These are phyloP conservation scores for Acronicta leporina DNA, from an alignment of 2,888 invertebrate species.

Conservation along the genomic window DNA sequence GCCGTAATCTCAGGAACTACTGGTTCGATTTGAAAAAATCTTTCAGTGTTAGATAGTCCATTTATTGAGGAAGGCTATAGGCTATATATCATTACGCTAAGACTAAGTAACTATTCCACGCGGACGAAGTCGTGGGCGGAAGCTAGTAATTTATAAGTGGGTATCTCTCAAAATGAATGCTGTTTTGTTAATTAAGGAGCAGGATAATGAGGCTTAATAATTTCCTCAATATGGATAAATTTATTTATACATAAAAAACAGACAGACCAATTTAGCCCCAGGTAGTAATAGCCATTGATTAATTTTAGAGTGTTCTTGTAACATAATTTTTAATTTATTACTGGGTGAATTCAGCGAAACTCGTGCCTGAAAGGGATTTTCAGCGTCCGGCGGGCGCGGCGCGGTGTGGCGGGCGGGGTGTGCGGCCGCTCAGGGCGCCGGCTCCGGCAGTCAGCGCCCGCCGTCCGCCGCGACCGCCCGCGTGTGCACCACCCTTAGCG, in stretches of 20 bases:
- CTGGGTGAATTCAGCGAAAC: slow-evolving; percentile 59
- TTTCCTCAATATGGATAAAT: slow-evolving; percentile 15
- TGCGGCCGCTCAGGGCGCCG: slow-evolving; percentile 63
- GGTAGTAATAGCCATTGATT: slow-evolving; percentile 60
- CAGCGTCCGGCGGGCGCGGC: slow-evolving; percentile 57
- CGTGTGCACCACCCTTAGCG: slow-evolving; percentile 40
- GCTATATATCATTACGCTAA: no score
- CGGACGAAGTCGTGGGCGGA: no score
- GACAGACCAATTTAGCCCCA: slow-evolving; percentile 43
- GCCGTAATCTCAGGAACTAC: no score
- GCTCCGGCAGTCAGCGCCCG: slow-evolving; percentile 77
- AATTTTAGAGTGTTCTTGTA: slow-evolving; percentile 59
- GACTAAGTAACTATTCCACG: no score
- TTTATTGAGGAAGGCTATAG: no score
- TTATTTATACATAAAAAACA: slow-evolving; percentile 25
- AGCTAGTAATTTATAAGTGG: background rate
- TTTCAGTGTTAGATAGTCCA: no score
- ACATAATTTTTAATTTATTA: slow-evolving; percentile 65
- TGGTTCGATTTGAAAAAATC: no score
- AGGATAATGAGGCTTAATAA: slow-evolving; percentile 23
- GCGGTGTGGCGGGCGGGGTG: slow-evolving; percentile 41
- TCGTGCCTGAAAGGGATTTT: slow-evolving; percentile 69
- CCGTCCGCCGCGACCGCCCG: slow-evolving; percentile 59
- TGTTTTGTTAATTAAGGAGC: slow-evolving; percentile 13
- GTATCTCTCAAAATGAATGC: slow-evolving; percentile 1